These are phyloP conservation scores for Kryptolebias ocellatus DNA, from an alignment of 2,797 vertebrate genomes.

Conservation along the genomic window DNA sequence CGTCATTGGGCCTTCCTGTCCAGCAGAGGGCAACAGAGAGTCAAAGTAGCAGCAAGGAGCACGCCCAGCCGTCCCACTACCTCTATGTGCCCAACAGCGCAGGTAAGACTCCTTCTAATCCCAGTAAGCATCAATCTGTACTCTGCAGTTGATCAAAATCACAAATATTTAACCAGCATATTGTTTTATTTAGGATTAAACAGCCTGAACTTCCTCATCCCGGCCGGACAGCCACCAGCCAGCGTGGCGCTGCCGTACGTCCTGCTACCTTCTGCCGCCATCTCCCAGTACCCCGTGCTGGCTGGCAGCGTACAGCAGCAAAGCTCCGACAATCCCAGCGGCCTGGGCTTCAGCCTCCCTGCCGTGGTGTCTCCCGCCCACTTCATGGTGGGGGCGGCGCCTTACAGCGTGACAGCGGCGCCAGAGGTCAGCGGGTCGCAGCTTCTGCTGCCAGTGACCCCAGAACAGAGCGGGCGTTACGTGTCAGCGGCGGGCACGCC, in stretches of 20 bases:
- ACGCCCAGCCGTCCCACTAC: conserved; percentile 79
- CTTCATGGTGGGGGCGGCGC: conserved; percentile 77
- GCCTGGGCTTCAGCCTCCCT: conserved; percentile 80
- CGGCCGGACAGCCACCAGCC: conserved; percentile 76
- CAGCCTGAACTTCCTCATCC: conserved; percentile 86
- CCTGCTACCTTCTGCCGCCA: conserved; percentile 83
- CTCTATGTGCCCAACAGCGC: conserved; percentile 86
- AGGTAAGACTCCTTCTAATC: conserved; percentile 77
- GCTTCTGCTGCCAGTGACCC: conserved; percentile 62
- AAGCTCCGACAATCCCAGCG: conserved; percentile 50
- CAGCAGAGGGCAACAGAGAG: conserved; percentile 14
- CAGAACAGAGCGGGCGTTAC: conserved; percentile 63
- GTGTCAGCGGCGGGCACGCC: conserved; percentile 34
- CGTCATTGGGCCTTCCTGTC: conserved; percentile 8
- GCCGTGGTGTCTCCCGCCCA: conserved; percentile 75
- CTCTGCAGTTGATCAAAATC: too few species aligned
- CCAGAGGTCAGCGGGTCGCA: conserved; percentile 39
- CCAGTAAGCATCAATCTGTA: too few species aligned
- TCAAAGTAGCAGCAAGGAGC: conserved; percentile 22
- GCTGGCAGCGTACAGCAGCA: conserved; percentile 63
- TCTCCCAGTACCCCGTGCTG: conserved; percentile 84
- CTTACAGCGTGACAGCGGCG: conserved; percentile 69
- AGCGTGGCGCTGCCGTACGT: conserved; percentile 86
- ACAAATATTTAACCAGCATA: not conserved
- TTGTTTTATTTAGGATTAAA: conserved; percentile 81